Evolutionary conservation across 2,113 vertebrate genomes (phyloP).

Genomic region (Urocitellus parryii): DNA sequence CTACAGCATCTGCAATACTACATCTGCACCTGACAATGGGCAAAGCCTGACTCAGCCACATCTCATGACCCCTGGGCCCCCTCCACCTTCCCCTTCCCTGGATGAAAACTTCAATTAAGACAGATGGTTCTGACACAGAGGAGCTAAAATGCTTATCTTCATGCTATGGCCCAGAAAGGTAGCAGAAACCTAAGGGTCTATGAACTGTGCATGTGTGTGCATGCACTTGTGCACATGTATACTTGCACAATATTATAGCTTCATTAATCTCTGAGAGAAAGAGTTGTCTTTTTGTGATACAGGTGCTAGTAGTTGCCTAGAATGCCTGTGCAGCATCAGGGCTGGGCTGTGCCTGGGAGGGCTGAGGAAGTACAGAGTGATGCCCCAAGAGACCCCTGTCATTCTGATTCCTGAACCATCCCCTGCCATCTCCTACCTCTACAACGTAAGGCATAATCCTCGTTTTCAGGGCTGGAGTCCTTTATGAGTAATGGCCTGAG

Average conservation of each 20-base stretch:
- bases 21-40: neutral
- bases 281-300: neutral
- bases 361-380: no score
- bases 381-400: neutral
- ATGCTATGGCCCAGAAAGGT: neutral
- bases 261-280: neutral
- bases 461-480: neutral
- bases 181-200: neutral
- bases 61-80: neutral
- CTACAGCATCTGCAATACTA: neutral
- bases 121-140: neutral
- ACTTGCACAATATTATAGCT: neutral
- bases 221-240: neutral
- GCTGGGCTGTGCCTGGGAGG: neutral
- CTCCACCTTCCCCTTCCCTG: neutral
- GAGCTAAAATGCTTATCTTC: neutral
- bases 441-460: neutral
- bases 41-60: slow-evolving; percentile 49
- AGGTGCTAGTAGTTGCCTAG: neutral
- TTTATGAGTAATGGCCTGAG: neutral
- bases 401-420: neutral
- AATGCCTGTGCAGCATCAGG: neutral
- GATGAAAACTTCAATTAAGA: neutral
- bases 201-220: no score
- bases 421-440: neutral